Percentiles rank a stretch among this genome's conserved stretches.
Evolutionary conservation across 92 coral and sea anemone species (phyloP).

Genomic region (Pocillopora grandis): DNA sequence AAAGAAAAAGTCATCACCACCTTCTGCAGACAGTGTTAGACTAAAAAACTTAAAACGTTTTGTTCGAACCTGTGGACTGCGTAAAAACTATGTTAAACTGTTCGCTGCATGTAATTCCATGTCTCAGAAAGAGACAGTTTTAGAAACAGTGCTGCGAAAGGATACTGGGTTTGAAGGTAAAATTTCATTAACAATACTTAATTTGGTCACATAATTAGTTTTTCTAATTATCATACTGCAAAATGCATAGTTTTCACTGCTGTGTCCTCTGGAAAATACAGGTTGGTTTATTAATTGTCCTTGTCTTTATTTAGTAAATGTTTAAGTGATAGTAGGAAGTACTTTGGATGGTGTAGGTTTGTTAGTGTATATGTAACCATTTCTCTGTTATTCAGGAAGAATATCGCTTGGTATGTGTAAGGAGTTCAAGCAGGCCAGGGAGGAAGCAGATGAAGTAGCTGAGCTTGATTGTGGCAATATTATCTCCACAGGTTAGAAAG

Average conservation of each 20-base stretch:
- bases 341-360: not conserved
- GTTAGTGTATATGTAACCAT: not conserved
- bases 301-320: no score
- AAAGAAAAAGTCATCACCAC: slow-evolving; percentile 37
- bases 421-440: slow-evolving; percentile 64
- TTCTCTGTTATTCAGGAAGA: slow-evolving; percentile 57
- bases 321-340: no score
- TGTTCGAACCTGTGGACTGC: slow-evolving; percentile 77
- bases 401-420: slow-evolving; percentile 89
- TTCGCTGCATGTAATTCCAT: slow-evolving; percentile 86
- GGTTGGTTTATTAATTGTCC: no score
- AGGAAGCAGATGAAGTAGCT: slow-evolving; percentile 88
- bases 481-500: slow-evolving; percentile 67
- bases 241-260: no score
- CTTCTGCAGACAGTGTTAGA: slow-evolving; percentile 72
- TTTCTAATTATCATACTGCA: not conserved
- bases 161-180: slow-evolving; percentile 88
- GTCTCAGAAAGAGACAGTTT: slow-evolving; percentile 77
- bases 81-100: slow-evolving; percentile 65
- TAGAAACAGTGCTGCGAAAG: slow-evolving; percentile 69
- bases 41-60: slow-evolving; percentile 80
- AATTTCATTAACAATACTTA: not conserved
- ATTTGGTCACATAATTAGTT: not conserved
- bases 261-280: no score
- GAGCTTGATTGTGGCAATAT: slow-evolving; percentile 86